Evolutionary conservation across 2,888 invertebrate genomes (phyloP), one percentile per base, ranked within the genome.

Genomic region (Leucozona laternaria): DNA sequence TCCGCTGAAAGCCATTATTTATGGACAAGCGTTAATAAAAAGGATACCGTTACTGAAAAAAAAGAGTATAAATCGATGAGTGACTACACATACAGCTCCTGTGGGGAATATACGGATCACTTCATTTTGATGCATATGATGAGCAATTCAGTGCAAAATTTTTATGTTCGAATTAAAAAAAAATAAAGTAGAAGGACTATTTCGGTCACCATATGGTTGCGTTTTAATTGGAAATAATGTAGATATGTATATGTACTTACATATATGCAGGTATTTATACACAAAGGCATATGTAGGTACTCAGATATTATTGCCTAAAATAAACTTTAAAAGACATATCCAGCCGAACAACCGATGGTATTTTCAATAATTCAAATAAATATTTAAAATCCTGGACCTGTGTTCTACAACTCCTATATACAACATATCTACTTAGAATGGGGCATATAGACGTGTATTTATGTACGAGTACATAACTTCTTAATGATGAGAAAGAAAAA

Each of bases 1-100:
- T 50, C 31, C 45, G 20, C 53, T 55, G 45, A 78, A 72, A 72
- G 48, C 45, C 62, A 79, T 79, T 72, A 79, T 79, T 72, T 79
- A 79, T 79, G 55, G 71, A 53, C 43, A 53, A 71, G 62, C 70
- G 68, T 72, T 72, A 62, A 57, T 79, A 79, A 79, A 73, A 79
- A 79, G 55, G 40, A 71, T 64, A 79, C 68, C 66, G 76, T 45
- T 50, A 55, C 62, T 55, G n/a, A 11, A 10, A 45, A 11, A 25
- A 62, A 50, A 8, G 6, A 50, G 15, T 10, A 40, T 40, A 57
- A 64, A 75, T 75, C 71, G 71, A 78, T 60, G 31, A 48, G 34
- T 72, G 79, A 62, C 53, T 57, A 31, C 34, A 22, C 15, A n/a
- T 34, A 53, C n/a, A 25, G 10, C 43, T 72, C 64, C 64, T 45